Evolutionary conservation across 1,140 invertebrate species (phyloP), one percentile per base, ranked within the genome.

Genomic region (Heliconius melpomene): DNA sequence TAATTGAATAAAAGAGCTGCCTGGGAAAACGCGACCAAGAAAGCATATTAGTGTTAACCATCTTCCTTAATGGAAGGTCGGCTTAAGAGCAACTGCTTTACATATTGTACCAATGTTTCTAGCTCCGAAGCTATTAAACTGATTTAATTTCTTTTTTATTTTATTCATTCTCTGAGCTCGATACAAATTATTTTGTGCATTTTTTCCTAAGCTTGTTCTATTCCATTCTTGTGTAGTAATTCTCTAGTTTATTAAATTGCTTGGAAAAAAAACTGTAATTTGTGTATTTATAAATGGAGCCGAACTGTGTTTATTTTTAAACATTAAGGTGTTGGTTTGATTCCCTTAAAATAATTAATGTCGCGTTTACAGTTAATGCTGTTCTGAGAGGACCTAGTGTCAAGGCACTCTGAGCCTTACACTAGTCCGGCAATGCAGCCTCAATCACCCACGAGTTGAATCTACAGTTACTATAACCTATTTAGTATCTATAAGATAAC

Each of bases 61-160:
- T 54, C 6, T 54, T 38, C 38, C 26, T 70, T 77, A 71, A 77
- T 70, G 36, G 57, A 46, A 76, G 1, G 36, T 66, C 71, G 75
- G 75, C 75, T 77, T 77, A 77, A 77, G 60, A 70, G 38, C 38
- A 70, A 72, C 52, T 36, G 50, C 54, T 78, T 60, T 78, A 73
- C 77, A 78, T 78, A 78, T 78, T 78, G 71, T 73, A 73, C 23
- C 50, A 78, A 78, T 73, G 72, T 74, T 78, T 73, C 52, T 29
- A 77, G n/a, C 20, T 57, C 3, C 74, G 57, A 52, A 66, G 57
- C 40, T n/a, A n/a, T n/a, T n/a, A n/a, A n/a, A n/a, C n/a, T n/a
- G n/a, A n/a, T n/a, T n/a, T n/a, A n/a, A n/a, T n/a, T n/a, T n/a
- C n/a, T n/a, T n/a, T n/a, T n/a, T n/a, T n/a, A n/a, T n/a, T n/a